phyloP scores from a whole-genome alignment of 2,113 vertebrate genomes.

The Panthera uncia region DNA sequence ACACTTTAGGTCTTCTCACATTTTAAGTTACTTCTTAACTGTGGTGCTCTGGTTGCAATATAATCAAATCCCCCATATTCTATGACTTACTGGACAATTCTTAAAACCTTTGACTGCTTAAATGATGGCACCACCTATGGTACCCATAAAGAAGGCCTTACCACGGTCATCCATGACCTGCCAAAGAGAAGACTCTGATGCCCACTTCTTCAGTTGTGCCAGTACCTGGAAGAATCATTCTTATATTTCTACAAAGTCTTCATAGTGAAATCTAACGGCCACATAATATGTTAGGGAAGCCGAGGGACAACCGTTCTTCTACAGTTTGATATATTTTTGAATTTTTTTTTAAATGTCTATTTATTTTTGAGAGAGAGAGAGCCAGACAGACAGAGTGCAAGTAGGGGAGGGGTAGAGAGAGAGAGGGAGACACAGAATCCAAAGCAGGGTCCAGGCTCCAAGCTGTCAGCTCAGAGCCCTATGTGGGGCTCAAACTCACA shows the following conservation, averaged over 20 bases:
- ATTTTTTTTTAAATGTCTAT: no score
- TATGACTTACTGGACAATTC: constrained; percentile 88
- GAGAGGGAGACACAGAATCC: no score
- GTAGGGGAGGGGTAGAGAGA: no score
- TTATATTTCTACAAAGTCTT: background rate
- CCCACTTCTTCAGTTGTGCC: constrained; percentile 87
- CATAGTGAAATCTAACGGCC: background rate
- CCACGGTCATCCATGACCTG: constrained; percentile 91
- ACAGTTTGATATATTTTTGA: background rate
- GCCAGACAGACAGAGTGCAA: no score
- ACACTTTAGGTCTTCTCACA: constrained; percentile 91
- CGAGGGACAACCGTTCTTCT: background rate
- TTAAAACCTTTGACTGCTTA: constrained; percentile 91
- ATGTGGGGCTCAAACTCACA: no score
- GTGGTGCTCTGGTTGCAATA: constrained; percentile 88
- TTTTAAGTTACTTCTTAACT: constrained; percentile 92
- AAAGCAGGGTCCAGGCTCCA: no score
- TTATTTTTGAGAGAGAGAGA: no score
- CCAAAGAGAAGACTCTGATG: constrained; percentile 90
- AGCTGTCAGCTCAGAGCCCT: no score
- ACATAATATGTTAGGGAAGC: background rate
- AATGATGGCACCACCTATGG: constrained; percentile 91
- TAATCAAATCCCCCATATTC: constrained; percentile 89
- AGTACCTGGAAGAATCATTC: background rate
- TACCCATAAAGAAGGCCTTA: constrained; percentile 90